Evolutionary conservation across 2,888 invertebrate species (phyloP), one percentile per base, ranked within the genome.

Genomic region (Gnatocerus cornutus): DNA sequence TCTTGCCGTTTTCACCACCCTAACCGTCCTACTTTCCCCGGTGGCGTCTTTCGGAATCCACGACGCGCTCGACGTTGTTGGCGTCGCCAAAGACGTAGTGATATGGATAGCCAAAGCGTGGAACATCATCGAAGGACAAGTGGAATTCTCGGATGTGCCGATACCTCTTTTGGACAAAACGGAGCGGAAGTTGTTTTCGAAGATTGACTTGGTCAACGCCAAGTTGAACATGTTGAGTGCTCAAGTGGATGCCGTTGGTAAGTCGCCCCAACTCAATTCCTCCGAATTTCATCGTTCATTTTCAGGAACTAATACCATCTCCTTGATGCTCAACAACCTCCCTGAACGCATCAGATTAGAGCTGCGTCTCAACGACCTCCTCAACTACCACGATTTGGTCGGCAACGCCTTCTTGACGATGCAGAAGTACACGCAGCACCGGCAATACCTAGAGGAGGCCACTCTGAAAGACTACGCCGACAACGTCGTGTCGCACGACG

Each of bases 381-480:
- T 88, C 5, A 89, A 90, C 74, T 84, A 90, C 71, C 81, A 91
- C 69, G 87, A 87, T 63, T 84, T 89, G 10, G 88, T 93, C 45
- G 86, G 89, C 52, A 86, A 88, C 27, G 87, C 89, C 3, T 89
- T 90, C 73, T 81, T 86, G 27, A 86, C 87, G 77, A 91, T 92
- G 89, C 81, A 87, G 70, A 87, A 87, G 59, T 90, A 91, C 79
- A 87, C 89, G 61, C 81, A 85, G 4, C 69, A 75, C 7, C 68
- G 76, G 4, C 74, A 79, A 8, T 72, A 76, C 30, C 84, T 90
- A 73, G 92, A 93, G 80, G 81, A 85, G 72, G 86, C 86, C 68
- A 94, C 94, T 4, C 79, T 94, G 73, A 87, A 91, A 78, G 88
- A 90, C 78, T 94, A 93, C 79, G 92, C 93, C 0, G 87, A 86